phyloP scores from a whole-genome alignment of 2,797 vertebrate genomes.

The Staurois parvus region DNA sequence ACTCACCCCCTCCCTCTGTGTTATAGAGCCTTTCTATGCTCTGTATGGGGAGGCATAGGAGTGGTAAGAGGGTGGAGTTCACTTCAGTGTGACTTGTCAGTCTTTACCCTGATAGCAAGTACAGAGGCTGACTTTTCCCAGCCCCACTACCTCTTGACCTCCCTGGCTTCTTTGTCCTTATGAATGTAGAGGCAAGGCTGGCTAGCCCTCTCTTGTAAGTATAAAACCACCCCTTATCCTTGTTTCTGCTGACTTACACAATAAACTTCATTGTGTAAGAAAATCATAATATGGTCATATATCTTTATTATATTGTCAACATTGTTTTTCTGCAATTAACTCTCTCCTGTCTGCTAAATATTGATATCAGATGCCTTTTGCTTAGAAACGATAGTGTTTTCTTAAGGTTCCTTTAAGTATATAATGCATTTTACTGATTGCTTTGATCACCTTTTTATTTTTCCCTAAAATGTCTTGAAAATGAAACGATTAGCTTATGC shows the following conservation, averaged over 20 bases:
- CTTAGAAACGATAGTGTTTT: neutral
- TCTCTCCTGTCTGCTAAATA: neutral
- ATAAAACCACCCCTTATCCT: neutral
- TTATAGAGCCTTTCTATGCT: neutral
- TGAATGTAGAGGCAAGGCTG: neutral
- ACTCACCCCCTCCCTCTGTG: neutral
- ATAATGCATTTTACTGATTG: neutral
- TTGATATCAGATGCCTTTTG: too few species aligned
- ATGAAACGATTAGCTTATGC: too few species aligned
- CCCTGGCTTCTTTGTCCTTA: neutral
- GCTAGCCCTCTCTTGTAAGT: constrained; percentile 27
- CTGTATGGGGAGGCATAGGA: constrained; percentile 13
- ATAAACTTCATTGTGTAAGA: neutral
- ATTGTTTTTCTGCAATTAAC: neutral
- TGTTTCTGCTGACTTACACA: neutral
- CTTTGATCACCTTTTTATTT: too few species aligned
- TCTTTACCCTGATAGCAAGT: constrained; percentile 1
- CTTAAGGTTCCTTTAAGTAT: neutral
- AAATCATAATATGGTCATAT: neutral
- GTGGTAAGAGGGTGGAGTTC: constrained; percentile 24
- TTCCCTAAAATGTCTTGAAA: too few species aligned
- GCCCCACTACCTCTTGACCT: too few species aligned
- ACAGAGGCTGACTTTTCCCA: neutral
- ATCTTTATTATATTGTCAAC: neutral
- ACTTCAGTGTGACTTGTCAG: constrained; percentile 39